Base-by-base conservation (phyloP, 2,888 invertebrate genomes). In the Drosophila stalkeri region DNA sequence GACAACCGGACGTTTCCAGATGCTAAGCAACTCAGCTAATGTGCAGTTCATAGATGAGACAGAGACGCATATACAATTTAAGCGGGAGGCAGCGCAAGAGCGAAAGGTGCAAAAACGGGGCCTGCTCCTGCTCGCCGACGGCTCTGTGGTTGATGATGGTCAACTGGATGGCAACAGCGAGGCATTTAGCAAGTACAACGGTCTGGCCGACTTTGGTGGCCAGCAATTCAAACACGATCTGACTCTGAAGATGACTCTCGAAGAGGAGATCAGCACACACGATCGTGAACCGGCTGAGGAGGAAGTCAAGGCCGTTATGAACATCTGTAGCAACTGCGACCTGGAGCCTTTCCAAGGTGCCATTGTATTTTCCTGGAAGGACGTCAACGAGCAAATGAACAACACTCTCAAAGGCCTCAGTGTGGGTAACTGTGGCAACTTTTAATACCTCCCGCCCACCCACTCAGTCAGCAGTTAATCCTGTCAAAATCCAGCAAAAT, bases 221-320 rank as follows among this genome's bases (percentile, higher is more conserved):
- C 94, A 94, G 83, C 93, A 95, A 75, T 96, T 96, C 83, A 95
- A 95, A 80, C 93, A 94, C 78, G 94, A 95, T 72, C 94, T 95
- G 81, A 94, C 93, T 61, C 69, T 86, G 5, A 91, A 90, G 67
- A 92, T 91, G 89, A 92, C 90, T 41, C 89, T 93, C 11, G 92
- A 92, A 71, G 91, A 92, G 70, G 91, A 93, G 79, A 93, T 94
- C 5, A 93, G 95, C 93, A 94, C 94, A 57, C 96, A 96, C 70
- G 97, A 96, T 85, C 94, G 96, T 47, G 97, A 97, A 85, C 97
- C 97, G 0, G 97, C 97, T 0, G 97, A 97, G 91, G 96, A 96
- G 37, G 97, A 97, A 92, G 97, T 97, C 0, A 95, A 94, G 81
- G 96, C 96, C 12, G 96, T 97, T 1, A 96, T 97, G 96, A 94